Conservation (phyloP, 1,140 invertebrate species). For the Gonatopus flavifemur region DNA sequence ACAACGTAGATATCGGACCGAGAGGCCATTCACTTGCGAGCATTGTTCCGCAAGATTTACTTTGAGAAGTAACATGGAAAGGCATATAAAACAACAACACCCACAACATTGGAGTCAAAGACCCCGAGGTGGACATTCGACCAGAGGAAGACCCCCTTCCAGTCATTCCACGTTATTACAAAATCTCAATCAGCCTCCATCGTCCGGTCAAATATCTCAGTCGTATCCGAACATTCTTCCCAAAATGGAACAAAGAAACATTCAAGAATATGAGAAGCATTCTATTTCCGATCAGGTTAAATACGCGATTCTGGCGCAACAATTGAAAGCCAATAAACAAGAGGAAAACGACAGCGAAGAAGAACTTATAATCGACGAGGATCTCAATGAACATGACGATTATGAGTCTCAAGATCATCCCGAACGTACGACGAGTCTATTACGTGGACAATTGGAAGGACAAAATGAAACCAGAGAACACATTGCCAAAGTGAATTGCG, state of each 20-base stretch:
- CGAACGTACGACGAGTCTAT: slow-evolving; percentile 42
- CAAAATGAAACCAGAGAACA: slow-evolving; percentile 2
- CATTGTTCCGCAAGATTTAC: slow-evolving; percentile 88
- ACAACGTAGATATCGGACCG: slow-evolving; percentile 86
- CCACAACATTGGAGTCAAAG: slow-evolving; percentile 83
- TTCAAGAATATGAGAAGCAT: slow-evolving; percentile 35
- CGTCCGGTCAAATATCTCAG: slow-evolving; percentile 16
- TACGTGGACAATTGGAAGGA: slow-evolving; percentile 46
- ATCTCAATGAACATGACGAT: slow-evolving; percentile 17
- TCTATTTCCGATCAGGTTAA: slow-evolving; percentile 74
- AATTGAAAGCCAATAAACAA: slow-evolving; percentile 64
- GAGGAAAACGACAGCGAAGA: slow-evolving; percentile 66
- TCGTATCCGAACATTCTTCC: slow-evolving; percentile 30
- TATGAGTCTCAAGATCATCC: slow-evolving; percentile 33
- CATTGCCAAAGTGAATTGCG: background rate
- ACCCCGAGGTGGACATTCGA: slow-evolving; percentile 62
- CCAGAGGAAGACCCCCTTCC: slow-evolving; percentile 55
- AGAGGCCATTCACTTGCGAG: slow-evolving; percentile 85
- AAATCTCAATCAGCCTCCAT: slow-evolving; percentile 20
- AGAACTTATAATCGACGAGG: slow-evolving; percentile 73
- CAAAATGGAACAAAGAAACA: slow-evolving; percentile 15
- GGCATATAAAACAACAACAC: slow-evolving; percentile 92
- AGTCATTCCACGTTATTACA: slow-evolving; percentile 38
- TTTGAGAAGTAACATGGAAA: slow-evolving; percentile 88
- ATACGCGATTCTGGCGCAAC: slow-evolving; percentile 75